Evolutionary conservation across 2,888 invertebrate species (phyloP), one percentile per base, ranked within the genome.

Genomic region (Colostygia pectinataria): DNA sequence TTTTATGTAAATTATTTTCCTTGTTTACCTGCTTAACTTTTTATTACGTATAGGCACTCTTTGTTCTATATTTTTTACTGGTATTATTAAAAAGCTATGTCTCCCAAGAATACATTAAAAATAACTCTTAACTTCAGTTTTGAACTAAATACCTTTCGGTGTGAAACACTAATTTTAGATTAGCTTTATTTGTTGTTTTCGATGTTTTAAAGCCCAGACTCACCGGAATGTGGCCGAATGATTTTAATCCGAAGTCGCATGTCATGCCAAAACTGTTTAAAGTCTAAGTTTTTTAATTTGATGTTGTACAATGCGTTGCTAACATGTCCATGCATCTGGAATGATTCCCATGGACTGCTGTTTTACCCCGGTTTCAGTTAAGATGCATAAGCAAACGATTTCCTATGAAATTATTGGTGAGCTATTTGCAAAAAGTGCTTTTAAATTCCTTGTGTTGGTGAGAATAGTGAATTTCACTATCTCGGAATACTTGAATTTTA

Each of bases 251-350:
- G 43, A 54, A 52, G 51, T 59, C 62, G 87, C 87, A 84, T 87
- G 87, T 82, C 83, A 83, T 84, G 86, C 85, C 85, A 80, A 76
- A 64, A 49, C 42, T 47, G 50, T 41, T 44, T 41, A 67, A 59
- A 68, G 63, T 60, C 51, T 66, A 59, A 69, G n/a, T 74, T 68
- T 62, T 65, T 69, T 59, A 56, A 50, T 49, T 64, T 66, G 66
- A 68, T 77, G 72, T 77, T 73, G 68, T 71, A 50, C 61, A 56
- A 68, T 77, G 73, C 77, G 64, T 63, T 70, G 70, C 74, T 80
- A 83, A 83, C 77, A 57, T 59, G 72, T 76, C 76, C 74, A 68
- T 68, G 70, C 70, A 67, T 71, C 58, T 59, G 66, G 77, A 77
- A 80, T 80, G 83, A 69, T 54, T 57, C 20, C 62, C 62, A 53